Conservation (phyloP, 2,113 vertebrate genomes). For the Ptilorrhoa leucosticta region DNA sequence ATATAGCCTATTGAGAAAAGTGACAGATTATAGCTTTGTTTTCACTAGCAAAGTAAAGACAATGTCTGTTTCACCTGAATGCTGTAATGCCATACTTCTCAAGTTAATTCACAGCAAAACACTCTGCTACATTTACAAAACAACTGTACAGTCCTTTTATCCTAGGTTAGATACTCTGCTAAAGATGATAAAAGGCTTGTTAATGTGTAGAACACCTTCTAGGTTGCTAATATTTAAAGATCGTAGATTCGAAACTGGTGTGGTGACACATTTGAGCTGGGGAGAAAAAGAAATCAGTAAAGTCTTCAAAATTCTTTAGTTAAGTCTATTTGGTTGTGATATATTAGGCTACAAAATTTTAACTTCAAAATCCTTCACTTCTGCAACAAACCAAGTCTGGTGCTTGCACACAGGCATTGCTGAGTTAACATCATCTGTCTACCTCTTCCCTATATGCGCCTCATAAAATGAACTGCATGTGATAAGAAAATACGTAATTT, state of each 20-base stretch:
- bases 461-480: neutral
- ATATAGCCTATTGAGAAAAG: neutral
- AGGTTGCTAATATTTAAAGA: neutral
- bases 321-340: neutral
- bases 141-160: neutral
- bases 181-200: neutral
- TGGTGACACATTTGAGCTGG: neutral
- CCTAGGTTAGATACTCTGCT: neutral
- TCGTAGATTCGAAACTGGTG: neutral
- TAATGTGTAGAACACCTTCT: neutral
- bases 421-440: neutral
- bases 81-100: neutral
- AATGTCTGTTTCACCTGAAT: neutral
- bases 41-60: neutral
- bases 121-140: neutral
- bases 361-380: neutral
- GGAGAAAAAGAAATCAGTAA: neutral
- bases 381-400: neutral
- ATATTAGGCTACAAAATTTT: neutral
- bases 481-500: neutral
- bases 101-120: neutral
- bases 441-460: neutral
- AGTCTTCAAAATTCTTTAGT: neutral
- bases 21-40: neutral
- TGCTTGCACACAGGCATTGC: neutral